A percentile compares a stretch with the other conserved stretches of the same genome.
Evolutionary conservation across 2,888 invertebrate species (phyloP).

Genomic region (Melinaea marsaeus): DNA sequence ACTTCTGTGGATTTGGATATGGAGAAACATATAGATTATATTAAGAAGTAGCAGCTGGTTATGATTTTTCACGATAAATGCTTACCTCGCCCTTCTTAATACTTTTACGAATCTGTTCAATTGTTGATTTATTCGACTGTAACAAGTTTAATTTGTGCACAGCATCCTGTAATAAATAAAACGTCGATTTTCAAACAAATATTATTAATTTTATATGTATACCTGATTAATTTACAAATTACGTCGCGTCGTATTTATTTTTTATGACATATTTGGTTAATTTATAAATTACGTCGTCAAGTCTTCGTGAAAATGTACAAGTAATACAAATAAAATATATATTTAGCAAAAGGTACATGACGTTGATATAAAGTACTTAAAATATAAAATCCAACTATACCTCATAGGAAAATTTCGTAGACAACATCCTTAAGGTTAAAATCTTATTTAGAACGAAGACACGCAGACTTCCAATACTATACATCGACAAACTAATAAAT

Average conservation of each 20-base stretch:
- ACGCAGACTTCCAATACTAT: conserved; percentile 44
- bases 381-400: conserved; percentile 39
- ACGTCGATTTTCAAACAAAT: too few relatives aligned
- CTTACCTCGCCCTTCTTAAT: conserved; percentile 60
- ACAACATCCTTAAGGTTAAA: conserved; percentile 52
- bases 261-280: too few relatives aligned
- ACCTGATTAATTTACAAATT: neutral
- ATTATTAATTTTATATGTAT: neutral
- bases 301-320: too few relatives aligned
- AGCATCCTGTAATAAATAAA: conserved; percentile 77
- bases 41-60: neutral
- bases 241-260: too few relatives aligned
- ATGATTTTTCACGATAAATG: conserved; percentile 13
- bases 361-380: conserved; percentile 5
- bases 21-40: neutral
- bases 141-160: conserved; percentile 82
- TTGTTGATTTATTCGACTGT: conserved; percentile 83
- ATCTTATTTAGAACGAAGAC: conserved; percentile 47
- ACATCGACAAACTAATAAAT: conserved; percentile 48
- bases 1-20: too few relatives aligned
- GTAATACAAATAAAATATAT: too few relatives aligned
- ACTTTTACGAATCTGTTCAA: conserved; percentile 69
- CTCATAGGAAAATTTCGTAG: conserved; percentile 56
- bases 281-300: too few relatives aligned
- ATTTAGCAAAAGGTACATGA: too few relatives aligned